Conservation (phyloP, 2,888 invertebrate species). For the Spatulosminthurus flaviceps region DNA sequence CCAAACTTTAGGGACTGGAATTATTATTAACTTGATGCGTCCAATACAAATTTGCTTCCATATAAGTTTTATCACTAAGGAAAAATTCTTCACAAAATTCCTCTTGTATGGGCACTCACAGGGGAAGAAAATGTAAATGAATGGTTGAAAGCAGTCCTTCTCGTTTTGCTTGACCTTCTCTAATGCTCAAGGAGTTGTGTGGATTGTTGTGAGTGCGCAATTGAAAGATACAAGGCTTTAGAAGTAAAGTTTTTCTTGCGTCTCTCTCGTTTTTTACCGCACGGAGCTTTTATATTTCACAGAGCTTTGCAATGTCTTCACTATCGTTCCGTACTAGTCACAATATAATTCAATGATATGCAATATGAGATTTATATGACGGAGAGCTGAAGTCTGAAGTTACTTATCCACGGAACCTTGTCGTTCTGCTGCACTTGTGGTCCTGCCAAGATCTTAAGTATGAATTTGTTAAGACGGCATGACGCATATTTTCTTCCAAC, state of each 20-base stretch:
- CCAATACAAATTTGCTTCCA: too few species aligned
- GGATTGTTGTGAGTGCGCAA: neutral
- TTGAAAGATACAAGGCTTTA: neutral
- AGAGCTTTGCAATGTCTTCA: too few species aligned
- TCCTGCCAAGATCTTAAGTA: conserved; percentile 7
- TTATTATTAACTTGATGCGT: too few species aligned
- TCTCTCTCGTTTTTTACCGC: too few species aligned
- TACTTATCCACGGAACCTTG: conserved; percentile 16
- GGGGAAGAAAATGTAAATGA: too few species aligned
- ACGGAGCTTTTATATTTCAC: too few species aligned
- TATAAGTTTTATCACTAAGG: too few species aligned
- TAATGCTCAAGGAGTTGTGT: conserved; percentile 9
- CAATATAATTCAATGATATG: neutral
- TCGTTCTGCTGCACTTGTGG: conserved; percentile 7
- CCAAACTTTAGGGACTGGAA: too few species aligned
- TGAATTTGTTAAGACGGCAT: neutral
- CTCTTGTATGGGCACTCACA: too few species aligned
- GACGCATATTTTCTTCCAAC: neutral
- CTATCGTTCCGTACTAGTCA: neutral
- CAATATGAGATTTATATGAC: too few species aligned
- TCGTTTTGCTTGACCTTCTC: conserved; percentile 14
- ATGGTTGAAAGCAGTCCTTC: neutral
- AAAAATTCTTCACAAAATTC: too few species aligned
- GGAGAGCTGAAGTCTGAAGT: conserved; percentile 9
- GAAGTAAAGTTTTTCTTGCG: too few species aligned